Percentiles rank a stretch among this genome's conserved stretches.
These are phyloP conservation scores for Pedionomus torquatus DNA, from an alignment of 2,113 vertebrate species.

Conservation along the genomic window DNA sequence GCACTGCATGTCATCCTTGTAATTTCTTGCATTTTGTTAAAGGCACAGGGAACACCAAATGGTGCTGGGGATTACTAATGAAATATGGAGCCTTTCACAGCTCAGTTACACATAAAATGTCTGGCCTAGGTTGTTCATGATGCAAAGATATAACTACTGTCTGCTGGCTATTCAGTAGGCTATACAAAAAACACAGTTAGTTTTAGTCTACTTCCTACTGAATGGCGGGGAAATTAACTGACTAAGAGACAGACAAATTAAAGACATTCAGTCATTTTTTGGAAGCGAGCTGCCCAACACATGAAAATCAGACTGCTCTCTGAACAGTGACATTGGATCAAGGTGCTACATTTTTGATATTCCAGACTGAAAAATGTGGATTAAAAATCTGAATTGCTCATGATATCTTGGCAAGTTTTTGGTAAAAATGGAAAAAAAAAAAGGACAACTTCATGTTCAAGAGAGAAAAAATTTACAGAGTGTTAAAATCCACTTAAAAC, in stretches of 20 bases:
- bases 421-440: background rate
- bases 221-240: background rate
- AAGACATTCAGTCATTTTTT: background rate
- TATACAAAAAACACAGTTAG: background rate
- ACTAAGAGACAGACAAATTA: background rate
- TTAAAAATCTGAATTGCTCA: background rate
- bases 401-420: background rate
- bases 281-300: fast-evolving
- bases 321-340: background rate
- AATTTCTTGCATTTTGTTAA: slow-evolving; percentile 34
- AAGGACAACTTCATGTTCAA: background rate
- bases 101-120: background rate
- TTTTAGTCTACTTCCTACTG: background rate
- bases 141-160: background rate
- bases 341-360: background rate
- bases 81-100: background rate
- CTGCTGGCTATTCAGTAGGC: background rate
- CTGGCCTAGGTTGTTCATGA: background rate
- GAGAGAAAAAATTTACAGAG: background rate
- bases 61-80: background rate
- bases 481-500: background rate
- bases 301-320: background rate
- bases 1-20: background rate
- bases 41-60: background rate
- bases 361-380: background rate